Conservation (phyloP, 2,113 vertebrate species). For the Dermatemys mawii region DNA sequence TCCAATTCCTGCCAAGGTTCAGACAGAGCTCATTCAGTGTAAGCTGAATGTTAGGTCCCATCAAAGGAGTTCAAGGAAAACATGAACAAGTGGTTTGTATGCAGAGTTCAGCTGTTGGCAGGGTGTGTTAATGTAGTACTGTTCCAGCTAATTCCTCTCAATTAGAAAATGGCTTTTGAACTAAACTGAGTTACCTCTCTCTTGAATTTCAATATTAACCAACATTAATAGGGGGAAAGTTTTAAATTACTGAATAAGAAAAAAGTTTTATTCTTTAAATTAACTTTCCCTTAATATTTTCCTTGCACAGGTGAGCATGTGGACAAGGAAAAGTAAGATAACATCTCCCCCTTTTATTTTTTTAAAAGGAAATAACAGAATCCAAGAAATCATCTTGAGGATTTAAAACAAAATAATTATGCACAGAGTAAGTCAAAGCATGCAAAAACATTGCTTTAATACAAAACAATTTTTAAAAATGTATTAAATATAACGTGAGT, state of each 20-base stretch:
- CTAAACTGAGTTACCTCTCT: constrained; percentile 58
- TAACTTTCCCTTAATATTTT: background rate
- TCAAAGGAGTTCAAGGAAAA: constrained; percentile 73
- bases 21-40: constrained; percentile 66
- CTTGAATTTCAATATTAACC: constrained; percentile 41
- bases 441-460: background rate
- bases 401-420: background rate
- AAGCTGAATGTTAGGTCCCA: constrained; percentile 54
- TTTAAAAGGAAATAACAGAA: background rate
- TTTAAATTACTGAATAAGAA: constrained; percentile 25
- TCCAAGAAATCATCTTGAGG: background rate
- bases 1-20: constrained; percentile 60
- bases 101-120: constrained; percentile 56
- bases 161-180: constrained; percentile 67
- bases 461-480: background rate
- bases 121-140: constrained; percentile 47
- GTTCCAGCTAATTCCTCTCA: constrained; percentile 66
- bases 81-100: constrained; percentile 66
- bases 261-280: background rate
- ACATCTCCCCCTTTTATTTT: background rate
- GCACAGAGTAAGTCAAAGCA: background rate
- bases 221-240: background rate
- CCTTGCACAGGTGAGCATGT: rapidly evolving
- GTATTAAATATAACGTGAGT: background rate
- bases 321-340: background rate